Percentiles rank a stretch among this genome's conserved stretches.
These are phyloP conservation scores for Thunnus albacares DNA, from an alignment of 2,797 vertebrate species.

Conservation along the genomic window DNA sequence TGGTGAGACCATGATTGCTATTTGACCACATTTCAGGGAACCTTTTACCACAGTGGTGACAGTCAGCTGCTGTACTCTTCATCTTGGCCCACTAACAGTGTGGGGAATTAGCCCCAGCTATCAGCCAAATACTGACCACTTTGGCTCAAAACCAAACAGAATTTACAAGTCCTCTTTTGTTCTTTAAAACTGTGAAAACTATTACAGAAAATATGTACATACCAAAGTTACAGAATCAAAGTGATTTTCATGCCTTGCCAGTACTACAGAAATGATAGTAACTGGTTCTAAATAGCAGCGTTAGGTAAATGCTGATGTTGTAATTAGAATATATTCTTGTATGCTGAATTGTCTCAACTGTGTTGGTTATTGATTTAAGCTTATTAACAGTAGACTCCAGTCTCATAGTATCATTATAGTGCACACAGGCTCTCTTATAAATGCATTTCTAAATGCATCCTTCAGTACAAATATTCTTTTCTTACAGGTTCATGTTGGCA, in stretches of 20 bases:
- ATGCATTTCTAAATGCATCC: neutral
- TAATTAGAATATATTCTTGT: neutral
- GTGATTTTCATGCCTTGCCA: neutral
- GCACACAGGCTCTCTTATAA: neutral
- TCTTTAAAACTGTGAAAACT: neutral
- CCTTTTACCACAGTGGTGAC: constrained; percentile 33
- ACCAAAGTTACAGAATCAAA: too few relatives aligned
- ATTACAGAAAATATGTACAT: neutral
- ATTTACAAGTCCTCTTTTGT: constrained; percentile 18
- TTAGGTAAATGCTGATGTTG: neutral
- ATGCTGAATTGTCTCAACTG: neutral
- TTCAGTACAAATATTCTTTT: neutral
- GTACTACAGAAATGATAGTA: neutral
- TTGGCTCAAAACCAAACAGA: neutral
- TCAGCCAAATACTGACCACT: constrained; percentile 11
- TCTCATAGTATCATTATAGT: neutral
- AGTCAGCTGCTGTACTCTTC: constrained; percentile 19
- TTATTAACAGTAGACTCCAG: neutral
- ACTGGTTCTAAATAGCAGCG: neutral
- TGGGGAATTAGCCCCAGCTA: constrained; percentile 33
- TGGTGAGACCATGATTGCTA: constrained; percentile 43
- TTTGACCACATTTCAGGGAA: constrained; percentile 58
- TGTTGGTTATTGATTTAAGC: neutral
- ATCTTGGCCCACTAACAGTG: constrained; percentile 15
- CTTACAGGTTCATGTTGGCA: neutral